Conservation (phyloP, 2,888 invertebrate species). For the Epicampocera succincta region DNA sequence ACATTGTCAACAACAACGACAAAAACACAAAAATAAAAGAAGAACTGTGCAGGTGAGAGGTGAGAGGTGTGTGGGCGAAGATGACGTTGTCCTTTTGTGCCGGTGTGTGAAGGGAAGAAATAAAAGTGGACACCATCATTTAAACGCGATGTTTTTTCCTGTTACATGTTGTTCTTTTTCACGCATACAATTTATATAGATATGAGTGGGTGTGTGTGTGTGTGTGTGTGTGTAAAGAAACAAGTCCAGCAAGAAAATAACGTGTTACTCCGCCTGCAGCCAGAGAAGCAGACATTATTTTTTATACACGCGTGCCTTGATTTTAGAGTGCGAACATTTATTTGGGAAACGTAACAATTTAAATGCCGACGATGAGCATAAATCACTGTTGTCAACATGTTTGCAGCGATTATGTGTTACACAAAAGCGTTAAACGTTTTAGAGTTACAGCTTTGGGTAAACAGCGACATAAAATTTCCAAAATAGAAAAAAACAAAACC, state of each 20-base stretch:
- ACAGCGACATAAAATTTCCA: constrained; percentile 13
- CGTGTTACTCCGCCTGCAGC: constrained; percentile 49
- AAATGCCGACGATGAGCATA: constrained; percentile 72
- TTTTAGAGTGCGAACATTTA: constrained; percentile 71
- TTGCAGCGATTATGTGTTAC: constrained; percentile 65
- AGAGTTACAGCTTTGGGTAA: constrained; percentile 34
- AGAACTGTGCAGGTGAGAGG: constrained; percentile 45
- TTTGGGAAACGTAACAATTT: constrained; percentile 73
- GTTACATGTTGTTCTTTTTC: constrained; percentile 21
- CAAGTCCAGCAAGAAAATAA: constrained; percentile 19
- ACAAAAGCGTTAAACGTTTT: constrained; percentile 54
- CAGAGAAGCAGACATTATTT: constrained; percentile 41
- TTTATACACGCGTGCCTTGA: constrained; percentile 63
- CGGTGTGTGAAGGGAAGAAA: constrained; percentile 44
- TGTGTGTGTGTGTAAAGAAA: background rate
- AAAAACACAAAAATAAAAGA: background rate
- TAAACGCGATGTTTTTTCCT: background rate
- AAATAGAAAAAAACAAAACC: constrained; percentile 4
- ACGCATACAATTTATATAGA: constrained; percentile 44
- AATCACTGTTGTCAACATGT: constrained; percentile 73
- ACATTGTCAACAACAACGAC: constrained; percentile 52
- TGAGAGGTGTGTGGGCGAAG: constrained; percentile 54
- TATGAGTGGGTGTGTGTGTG: constrained; percentile 1
- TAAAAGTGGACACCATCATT: constrained; percentile 47
- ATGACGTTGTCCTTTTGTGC: constrained; percentile 21